Conservation (phyloP, 2,113 vertebrate genomes). For the Phalacrocorax carbo region DNA sequence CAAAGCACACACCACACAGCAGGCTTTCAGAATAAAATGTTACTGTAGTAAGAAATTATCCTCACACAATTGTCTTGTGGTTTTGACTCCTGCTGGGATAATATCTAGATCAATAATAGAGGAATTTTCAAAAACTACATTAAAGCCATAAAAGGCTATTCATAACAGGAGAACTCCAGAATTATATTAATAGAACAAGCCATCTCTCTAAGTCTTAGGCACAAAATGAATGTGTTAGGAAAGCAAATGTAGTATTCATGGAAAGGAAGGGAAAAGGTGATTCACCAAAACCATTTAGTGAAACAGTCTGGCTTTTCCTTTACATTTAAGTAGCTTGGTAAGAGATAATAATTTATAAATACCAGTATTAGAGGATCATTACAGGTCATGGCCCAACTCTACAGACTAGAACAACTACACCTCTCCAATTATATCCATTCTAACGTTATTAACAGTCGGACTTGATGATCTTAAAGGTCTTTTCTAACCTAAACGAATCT, state of each 20-base stretch:
- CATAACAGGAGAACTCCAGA: constrained; percentile 65
- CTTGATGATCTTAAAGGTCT: background rate
- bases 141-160: constrained; percentile 70
- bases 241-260: constrained; percentile 33
- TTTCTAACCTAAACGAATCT: background rate
- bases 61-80: constrained; percentile 70
- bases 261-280: constrained; percentile 21
- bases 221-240: constrained; percentile 53
- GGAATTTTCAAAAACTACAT: constrained; percentile 75
- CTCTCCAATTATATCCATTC: background rate
- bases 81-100: constrained; percentile 74
- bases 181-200: constrained; percentile 68
- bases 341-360: constrained; percentile 26
- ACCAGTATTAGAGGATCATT: constrained; percentile 28
- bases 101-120: constrained; percentile 77
- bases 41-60: constrained; percentile 76
- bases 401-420: constrained; percentile 10
- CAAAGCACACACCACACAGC: constrained; percentile 65
- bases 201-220: constrained; percentile 49
- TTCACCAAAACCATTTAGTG: constrained; percentile 32
- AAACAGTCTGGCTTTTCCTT: constrained; percentile 13
- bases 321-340: constrained; percentile 21
- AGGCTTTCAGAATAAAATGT: constrained; percentile 71
- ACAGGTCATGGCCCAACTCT: constrained; percentile 4
- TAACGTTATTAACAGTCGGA: background rate